Conservation (phyloP, 2,113 vertebrate genomes). For the Dromas ardeola region DNA sequence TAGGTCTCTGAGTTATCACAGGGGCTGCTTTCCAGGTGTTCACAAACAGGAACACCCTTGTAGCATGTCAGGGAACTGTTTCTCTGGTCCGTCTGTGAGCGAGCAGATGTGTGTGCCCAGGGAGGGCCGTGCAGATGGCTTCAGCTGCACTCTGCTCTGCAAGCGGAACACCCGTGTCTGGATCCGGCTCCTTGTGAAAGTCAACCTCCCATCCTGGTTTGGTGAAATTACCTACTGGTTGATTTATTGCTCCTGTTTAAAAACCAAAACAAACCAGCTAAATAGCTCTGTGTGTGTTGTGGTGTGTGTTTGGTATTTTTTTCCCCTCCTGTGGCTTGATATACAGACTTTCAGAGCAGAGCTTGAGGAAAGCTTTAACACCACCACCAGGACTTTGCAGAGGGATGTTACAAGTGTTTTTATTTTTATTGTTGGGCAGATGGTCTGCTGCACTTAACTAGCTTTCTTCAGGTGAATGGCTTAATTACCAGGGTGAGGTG, state of each 20-base stretch:
- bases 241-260: background rate
- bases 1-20: background rate
- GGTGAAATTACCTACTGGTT: background rate
- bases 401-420: background rate
- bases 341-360: background rate
- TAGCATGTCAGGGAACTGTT: background rate
- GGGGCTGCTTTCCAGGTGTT: accelerated
- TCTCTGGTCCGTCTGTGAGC: accelerated
- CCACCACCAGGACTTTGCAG: background rate
- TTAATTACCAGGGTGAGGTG: background rate
- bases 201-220: background rate
- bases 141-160: accelerated
- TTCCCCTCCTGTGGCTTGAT: background rate
- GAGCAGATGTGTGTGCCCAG: background rate
- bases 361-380: background rate
- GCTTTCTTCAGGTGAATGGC: background rate
- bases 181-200: background rate
- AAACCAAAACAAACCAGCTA: background rate
- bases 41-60: background rate
- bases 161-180: accelerated
- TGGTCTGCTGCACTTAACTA: background rate
- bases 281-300: background rate
- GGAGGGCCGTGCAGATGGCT: background rate
- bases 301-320: background rate
- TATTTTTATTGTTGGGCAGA: background rate